Percentiles rank a stretch among this genome's conserved stretches.
Evolutionary conservation across 2,797 vertebrate species (phyloP).

Genomic region (Fringilla coelebs): DNA sequence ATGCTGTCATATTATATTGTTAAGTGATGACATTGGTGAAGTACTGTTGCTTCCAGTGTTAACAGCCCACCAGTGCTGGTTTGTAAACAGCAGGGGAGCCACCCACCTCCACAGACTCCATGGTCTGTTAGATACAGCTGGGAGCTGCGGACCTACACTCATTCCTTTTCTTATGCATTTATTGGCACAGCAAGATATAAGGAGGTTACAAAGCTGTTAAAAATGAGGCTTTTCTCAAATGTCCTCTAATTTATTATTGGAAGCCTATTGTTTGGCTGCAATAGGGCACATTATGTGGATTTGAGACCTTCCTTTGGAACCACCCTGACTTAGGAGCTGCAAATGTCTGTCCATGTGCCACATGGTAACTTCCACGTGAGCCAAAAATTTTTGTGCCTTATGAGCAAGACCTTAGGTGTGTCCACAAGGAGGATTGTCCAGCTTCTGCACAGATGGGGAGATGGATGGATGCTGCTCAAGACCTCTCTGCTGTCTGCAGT

Average conservation of each 20-base stretch:
- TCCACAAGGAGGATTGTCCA: neutral
- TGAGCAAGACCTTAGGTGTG: accelerated
- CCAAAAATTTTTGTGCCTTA: neutral
- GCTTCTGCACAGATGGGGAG: neutral
- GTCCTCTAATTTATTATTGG: neutral
- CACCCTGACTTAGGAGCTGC: neutral
- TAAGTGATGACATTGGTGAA: slow-evolving; percentile 52
- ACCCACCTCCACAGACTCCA: neutral
- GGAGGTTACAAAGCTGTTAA: neutral
- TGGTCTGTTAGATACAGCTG: neutral
- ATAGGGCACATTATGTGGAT: neutral
- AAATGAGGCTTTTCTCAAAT: neutral
- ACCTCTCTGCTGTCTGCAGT: neutral
- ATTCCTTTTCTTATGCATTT: neutral
- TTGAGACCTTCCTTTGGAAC: neutral
- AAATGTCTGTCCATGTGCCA: accelerated
- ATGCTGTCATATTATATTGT: slow-evolving; percentile 48
- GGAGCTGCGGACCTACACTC: neutral
- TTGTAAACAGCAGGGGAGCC: neutral
- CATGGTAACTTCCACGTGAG: accelerated
- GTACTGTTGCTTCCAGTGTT: slow-evolving; percentile 22
- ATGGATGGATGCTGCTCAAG: neutral
- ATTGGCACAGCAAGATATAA: neutral
- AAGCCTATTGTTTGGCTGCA: neutral
- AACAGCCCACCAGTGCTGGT: neutral